Conservation (phyloP, 35 echinoderm and acorn worm genomes). For the Heliocidaris tuberculata region DNA sequence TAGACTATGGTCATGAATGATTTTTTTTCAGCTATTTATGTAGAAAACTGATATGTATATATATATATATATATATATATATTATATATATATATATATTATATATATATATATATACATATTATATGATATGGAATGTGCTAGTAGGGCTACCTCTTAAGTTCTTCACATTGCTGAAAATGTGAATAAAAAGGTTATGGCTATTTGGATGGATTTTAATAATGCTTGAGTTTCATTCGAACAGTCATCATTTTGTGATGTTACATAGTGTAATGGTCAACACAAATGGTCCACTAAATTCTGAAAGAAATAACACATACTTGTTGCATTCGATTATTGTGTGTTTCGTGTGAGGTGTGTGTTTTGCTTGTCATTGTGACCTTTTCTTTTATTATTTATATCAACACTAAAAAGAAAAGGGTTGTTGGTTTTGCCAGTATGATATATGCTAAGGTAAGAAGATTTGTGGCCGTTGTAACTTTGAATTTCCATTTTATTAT, state of each 20-base stretch:
- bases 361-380: not conserved
- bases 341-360: not conserved
- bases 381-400: conserved; percentile 4
- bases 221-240: not conserved
- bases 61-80: too few relatives aligned
- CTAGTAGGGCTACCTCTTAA: not conserved
- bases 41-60: not conserved
- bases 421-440: not conserved
- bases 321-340: not conserved
- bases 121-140: not conserved
- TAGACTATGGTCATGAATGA: not conserved
- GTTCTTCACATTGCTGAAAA: not conserved
- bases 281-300: not conserved
- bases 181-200: not conserved
- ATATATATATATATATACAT: not conserved
- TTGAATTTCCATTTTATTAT: too few relatives aligned
- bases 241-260: not conserved
- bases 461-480: not conserved
- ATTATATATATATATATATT: too few relatives aligned
- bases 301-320: not conserved
- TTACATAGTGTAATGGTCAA: too few relatives aligned
- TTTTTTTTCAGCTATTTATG: not conserved
- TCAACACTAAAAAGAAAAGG: not conserved
- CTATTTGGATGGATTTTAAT: not conserved
- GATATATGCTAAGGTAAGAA: not conserved